A percentile compares a stretch with the other conserved stretches of the same genome.
phyloP scores from a whole-genome alignment of 2,888 invertebrate genomes.

The Daptonema setosum region DNA sequence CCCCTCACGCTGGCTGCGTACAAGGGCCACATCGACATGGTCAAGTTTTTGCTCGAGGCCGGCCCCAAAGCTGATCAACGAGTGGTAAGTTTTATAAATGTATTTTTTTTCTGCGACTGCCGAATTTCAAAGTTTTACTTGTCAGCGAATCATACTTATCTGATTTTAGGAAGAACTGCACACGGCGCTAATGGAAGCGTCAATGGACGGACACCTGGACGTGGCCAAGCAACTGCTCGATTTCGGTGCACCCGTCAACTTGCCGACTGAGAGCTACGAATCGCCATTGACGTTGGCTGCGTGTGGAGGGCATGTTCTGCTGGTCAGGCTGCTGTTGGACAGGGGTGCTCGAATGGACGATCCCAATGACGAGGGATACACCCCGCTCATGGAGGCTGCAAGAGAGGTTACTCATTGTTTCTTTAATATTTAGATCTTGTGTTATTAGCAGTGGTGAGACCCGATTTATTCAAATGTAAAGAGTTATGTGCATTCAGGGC shows the following conservation, averaged over 20 bases:
- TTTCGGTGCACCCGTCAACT: constrained; percentile 92
- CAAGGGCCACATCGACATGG: constrained; percentile 87
- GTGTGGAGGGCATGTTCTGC: constrained; percentile 74
- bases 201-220: constrained; percentile 98
- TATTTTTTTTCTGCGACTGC: neutral
- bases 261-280: constrained; percentile 98
- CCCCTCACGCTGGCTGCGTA: constrained; percentile 83
- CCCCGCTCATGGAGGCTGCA: constrained; percentile 95
- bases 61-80: constrained; percentile 52
- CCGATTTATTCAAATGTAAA: neutral
- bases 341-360: constrained; percentile 85
- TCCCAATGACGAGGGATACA: constrained; percentile 88
- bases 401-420: no score
- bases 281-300: constrained; percentile 92
- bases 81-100: neutral
- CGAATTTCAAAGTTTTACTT: neutral
- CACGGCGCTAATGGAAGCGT: constrained; percentile 95
- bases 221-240: constrained; percentile 59
- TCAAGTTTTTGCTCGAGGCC: constrained; percentile 73
- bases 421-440: no score
- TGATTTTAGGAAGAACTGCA: constrained; percentile 56
- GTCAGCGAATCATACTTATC: neutral
- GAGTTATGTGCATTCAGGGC: constrained; percentile 55
- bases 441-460: no score
- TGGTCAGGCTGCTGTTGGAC: constrained; percentile 60